Evolutionary conservation across 2,113 vertebrate species (phyloP).

Genomic region (Todiramphus saurophagus): DNA sequence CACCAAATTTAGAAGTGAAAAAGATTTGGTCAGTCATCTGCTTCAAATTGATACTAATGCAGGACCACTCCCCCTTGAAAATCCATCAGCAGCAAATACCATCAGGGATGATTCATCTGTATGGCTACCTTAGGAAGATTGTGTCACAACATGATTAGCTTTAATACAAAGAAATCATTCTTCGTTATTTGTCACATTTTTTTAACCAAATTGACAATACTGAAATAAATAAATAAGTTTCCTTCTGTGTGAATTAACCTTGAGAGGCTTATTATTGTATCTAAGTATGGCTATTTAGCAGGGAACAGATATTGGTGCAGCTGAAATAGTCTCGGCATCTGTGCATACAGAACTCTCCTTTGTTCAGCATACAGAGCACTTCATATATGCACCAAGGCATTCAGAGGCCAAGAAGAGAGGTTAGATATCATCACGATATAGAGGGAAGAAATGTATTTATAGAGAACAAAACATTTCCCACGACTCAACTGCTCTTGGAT

Average conservation of each 20-base stretch:
- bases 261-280: not conserved
- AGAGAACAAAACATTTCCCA: not conserved
- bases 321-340: not conserved
- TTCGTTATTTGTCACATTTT: slow-evolving; percentile 22
- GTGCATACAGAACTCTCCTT: not conserved
- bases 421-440: not conserved
- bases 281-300: not conserved
- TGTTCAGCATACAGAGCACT: not conserved
- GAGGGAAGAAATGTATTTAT: not conserved
- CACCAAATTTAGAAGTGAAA: not conserved
- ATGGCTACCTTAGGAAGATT: slow-evolving; percentile 4
- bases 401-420: not conserved
- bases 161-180: not conserved
- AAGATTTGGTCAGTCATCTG: not conserved
- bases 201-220: not conserved
- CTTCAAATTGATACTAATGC: not conserved
- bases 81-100: not conserved
- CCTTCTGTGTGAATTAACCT: not conserved
- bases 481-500: not conserved
- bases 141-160: not conserved
- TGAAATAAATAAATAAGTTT: not conserved
- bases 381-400: not conserved
- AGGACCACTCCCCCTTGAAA: not conserved
- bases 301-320: not conserved
- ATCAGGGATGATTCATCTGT: not conserved